Evolutionary conservation across 2,888 invertebrate species (phyloP), one percentile per base, ranked within the genome.

Genomic region (Ferdinandea cuprea): DNA sequence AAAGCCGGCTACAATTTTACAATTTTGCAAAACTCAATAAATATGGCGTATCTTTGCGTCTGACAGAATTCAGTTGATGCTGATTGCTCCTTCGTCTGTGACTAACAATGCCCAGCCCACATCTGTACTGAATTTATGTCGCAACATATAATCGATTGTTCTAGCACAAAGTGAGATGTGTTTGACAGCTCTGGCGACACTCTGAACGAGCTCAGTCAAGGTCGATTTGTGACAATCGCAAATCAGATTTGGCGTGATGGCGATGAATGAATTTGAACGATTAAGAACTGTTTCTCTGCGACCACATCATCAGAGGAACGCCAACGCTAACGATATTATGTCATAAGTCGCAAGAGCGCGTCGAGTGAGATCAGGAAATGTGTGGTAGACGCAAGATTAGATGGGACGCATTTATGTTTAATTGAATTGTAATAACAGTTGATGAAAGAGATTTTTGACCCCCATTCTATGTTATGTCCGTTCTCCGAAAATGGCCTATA

Each of bases 1-100:
- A 81, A 81, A 76, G 77, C 66, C 71, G 77, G 74, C 74, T 65
- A 65, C 71, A n/a, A n/a, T n/a, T n/a, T n/a, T n/a, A n/a, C n/a
- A n/a, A 81, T 61, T 48, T 73, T 61, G 50, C 50, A 59, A 35
- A 54, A 59, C 65, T 59, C 65, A n/a, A n/a, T 63, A 69, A 69
- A 69, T 74, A 68, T 44, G 48, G 58, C 69, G 37, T 76, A 44
- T 56, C 40, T 37, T 54, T 54, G 40, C 48, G 73, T 21, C 37
- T 35, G 30, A 25, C 46, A 66, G 42, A 44, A 56, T 59, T 54
- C 50, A 69, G 69, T 76, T 50, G 28, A 48, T 30, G 50, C 21
- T 21, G 25, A 25, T 25, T 25, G 25, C 25, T 25, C 25, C 5
- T 25, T 25, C 25, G 25, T 25, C 25, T 25, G 2, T 25, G 25